Percentiles rank a stretch among this genome's conserved stretches.
These are phyloP conservation scores for Ypsolopha sequella DNA, from an alignment of 2,888 invertebrate genomes.

Conservation along the genomic window DNA sequence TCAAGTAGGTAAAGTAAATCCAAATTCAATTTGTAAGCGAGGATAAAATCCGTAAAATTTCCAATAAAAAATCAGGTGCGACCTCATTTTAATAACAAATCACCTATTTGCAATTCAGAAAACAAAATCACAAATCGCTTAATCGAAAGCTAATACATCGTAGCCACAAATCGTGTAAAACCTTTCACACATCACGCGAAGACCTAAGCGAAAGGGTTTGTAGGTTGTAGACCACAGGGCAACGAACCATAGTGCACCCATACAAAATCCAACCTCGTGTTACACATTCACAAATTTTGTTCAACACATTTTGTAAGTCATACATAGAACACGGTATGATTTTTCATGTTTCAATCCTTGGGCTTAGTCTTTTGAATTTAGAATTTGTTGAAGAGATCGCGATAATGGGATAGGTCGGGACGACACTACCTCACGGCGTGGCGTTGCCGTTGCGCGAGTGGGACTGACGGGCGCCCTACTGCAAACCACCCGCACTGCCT, in stretches of 20 bases:
- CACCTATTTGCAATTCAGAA: not conserved
- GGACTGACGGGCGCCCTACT: constrained; percentile 41
- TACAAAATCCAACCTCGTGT: constrained; percentile 36
- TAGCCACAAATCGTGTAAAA: not conserved
- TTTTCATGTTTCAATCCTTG: not conserved
- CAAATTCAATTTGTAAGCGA: no score
- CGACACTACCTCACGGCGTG: constrained; percentile 23
- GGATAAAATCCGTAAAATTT: not conserved
- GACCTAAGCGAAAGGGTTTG: constrained; percentile 27
- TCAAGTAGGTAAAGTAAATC: no score
- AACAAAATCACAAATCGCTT: not conserved
- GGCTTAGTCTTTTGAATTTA: not conserved
- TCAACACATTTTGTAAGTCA: constrained; percentile 33
- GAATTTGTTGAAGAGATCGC: constrained; percentile 8
- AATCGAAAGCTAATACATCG: not conserved
- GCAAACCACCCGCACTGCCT: constrained; percentile 38
- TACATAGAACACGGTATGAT: constrained; percentile 34
- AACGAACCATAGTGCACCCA: constrained; percentile 49
- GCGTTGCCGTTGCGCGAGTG: constrained; percentile 35
- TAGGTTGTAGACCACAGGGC: constrained; percentile 38
- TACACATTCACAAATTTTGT: constrained; percentile 27
- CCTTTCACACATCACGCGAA: not conserved
- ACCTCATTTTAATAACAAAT: not conserved
- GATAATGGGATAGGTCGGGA: constrained; percentile 10
- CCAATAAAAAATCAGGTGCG: not conserved